Evolutionary conservation across 92 coral and sea anemone species (phyloP).

Genomic region (Pocillopora grandis): DNA sequence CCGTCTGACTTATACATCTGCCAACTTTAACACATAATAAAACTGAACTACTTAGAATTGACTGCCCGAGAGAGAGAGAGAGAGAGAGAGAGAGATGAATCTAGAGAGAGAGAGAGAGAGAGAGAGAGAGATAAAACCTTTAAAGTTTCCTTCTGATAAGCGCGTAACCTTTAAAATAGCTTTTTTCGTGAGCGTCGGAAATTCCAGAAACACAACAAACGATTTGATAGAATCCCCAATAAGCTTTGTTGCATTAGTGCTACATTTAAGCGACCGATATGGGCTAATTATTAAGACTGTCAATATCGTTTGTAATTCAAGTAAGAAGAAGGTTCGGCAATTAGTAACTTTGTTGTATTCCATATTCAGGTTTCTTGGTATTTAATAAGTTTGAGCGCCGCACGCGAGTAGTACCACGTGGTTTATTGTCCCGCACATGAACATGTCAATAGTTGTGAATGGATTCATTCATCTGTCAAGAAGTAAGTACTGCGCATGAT

Average conservation of each 20-base stretch:
- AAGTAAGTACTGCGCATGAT: conserved; percentile 22
- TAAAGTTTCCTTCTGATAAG: neutral
- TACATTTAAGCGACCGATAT: neutral
- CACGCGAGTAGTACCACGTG: conserved; percentile 44
- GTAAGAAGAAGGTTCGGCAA: neutral
- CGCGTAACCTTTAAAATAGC: neutral
- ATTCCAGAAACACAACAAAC: neutral
- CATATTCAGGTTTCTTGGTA: conserved; percentile 4
- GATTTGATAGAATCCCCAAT: neutral
- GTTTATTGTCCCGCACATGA: conserved; percentile 23
- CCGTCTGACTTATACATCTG: conserved; percentile 7
- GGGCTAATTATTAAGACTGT: neutral
- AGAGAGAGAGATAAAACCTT: neutral
- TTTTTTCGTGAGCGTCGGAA: neutral
- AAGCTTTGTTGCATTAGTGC: neutral
- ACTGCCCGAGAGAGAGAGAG: neutral
- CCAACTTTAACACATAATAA: neutral
- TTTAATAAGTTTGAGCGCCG: conserved; percentile 9
- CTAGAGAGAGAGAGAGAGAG: too few relatives aligned
- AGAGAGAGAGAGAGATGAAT: too few relatives aligned
- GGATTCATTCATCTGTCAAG: conserved; percentile 37
- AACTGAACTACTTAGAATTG: neutral
- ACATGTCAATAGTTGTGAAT: conserved; percentile 2
- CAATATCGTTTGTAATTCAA: neutral
- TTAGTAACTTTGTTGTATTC: neutral